These are phyloP conservation scores for Hyles euphorbiae DNA, from an alignment of 1,140 invertebrate genomes.

Conservation along the genomic window DNA sequence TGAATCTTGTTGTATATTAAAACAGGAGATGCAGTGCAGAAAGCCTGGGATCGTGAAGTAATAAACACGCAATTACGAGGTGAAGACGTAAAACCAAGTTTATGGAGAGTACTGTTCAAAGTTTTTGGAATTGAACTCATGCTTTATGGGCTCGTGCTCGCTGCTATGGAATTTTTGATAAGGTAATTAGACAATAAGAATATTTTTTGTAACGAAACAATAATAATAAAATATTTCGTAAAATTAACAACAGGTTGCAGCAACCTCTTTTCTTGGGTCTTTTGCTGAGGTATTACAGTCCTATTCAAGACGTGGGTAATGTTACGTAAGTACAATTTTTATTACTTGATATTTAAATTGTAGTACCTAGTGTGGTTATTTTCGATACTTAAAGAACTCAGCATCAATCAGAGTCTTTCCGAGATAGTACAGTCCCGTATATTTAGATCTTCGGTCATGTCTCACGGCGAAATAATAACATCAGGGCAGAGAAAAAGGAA, in stretches of 20 bases:
- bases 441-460: too few species aligned
- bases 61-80: conserved; percentile 16
- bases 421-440: too few species aligned
- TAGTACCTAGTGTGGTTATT: too few species aligned
- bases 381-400: too few species aligned
- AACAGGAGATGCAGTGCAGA: conserved; percentile 76
- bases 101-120: conserved; percentile 62
- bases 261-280: conserved; percentile 63
- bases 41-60: conserved; percentile 74
- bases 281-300: conserved; percentile 57
- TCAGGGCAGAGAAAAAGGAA: too few species aligned
- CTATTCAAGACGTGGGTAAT: conserved; percentile 39
- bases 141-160: conserved; percentile 68
- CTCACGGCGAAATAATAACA: too few species aligned
- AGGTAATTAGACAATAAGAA: conserved; percentile 45
- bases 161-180: conserved; percentile 73
- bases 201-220: conserved; percentile 10
- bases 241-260: conserved; percentile 41
- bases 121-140: conserved; percentile 69
- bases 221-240: not conserved
- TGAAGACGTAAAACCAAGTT: conserved; percentile 46
- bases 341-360: not conserved
- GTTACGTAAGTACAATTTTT: conserved; percentile 36
- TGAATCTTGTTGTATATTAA: not conserved
- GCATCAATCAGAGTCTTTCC: too few species aligned